Base-by-base conservation (phyloP, 2,888 invertebrate species). In the Gandaritis pyraliata region DNA sequence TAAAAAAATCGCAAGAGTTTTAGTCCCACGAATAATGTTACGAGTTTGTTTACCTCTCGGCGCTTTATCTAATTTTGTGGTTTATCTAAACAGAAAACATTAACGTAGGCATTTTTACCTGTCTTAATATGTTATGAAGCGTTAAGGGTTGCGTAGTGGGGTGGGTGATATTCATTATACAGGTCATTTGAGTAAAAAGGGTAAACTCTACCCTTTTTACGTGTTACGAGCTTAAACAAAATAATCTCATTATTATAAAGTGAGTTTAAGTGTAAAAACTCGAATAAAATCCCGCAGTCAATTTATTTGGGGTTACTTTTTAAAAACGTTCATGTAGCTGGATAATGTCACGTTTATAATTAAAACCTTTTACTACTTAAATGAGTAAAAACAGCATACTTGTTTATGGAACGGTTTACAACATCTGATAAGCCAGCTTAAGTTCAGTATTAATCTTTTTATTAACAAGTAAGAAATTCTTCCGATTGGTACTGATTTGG, bases 181-280 rank as follows among this genome's bases (percentile, higher is more conserved):
- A 85, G 85, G 81, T 87, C 88, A 88, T 87, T 88, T 86, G 81
- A 82, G 76, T 78, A 82, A 85, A 80, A 85, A 83, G 83, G 83
- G 81, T 81, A 80, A 81, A 83, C 82, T 82, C 82, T 85, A 83
- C 76, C 70, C 75, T 74, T 76, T 68, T 71, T 70, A 69, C 60
- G 66, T 48, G 66, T 73, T 66, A 68, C 65, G 66, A 49, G 66
- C 73, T 72, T 58, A 66, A 76, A 72, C 65, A 56, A 66, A 75
- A 71, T 67, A 50, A 71, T 75, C 69, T 63, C 53, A 65, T 69
- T 72, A 70, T 75, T 72, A 72, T 62, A 15, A 36, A 54, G 46
- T 47, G 51, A 61, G 64, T 64, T 69, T 54, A 67, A 57, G 67
- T 68, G 61, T 71, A 50, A 55, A 64, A 67, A 69, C 61, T 61